Evolutionary conservation across 1,140 invertebrate species (phyloP).

Genomic region (Sarcophaga peregrina): DNA sequence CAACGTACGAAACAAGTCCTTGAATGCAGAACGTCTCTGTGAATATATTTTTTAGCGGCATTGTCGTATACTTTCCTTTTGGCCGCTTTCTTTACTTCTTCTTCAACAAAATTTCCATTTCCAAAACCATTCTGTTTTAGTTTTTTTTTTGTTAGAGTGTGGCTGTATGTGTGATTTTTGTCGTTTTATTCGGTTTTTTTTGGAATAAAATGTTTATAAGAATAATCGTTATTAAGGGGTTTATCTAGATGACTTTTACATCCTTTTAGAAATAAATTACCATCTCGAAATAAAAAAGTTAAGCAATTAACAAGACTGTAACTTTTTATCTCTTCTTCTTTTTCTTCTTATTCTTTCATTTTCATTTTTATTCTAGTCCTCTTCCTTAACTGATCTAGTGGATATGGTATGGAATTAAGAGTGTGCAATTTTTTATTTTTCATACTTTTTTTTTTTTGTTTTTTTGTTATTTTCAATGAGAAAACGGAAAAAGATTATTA

Average conservation of each 20-base stretch:
- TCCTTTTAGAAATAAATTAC: slow-evolving; percentile 30
- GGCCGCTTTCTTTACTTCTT: neutral
- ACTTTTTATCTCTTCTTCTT: slow-evolving; percentile 6
- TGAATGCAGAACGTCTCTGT: slow-evolving; percentile 2
- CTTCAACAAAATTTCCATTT: no score
- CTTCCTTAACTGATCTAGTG: neutral
- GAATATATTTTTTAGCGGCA: neutral
- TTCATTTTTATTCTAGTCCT: neutral
- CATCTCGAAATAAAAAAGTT: slow-evolving; percentile 23
- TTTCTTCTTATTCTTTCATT: neutral
- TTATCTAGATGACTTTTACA: slow-evolving; percentile 15
- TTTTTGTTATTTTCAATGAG: no score
- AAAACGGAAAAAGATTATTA: no score
- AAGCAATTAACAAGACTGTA: slow-evolving; percentile 31
- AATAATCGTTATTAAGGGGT: slow-evolving; percentile 15
- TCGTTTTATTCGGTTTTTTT: neutral
- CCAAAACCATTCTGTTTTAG: neutral
- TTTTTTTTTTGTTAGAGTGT: neutral
- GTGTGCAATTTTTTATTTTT: neutral
- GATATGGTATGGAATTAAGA: neutral
- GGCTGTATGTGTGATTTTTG: neutral
- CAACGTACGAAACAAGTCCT: slow-evolving; percentile 5
- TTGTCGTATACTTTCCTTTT: neutral
- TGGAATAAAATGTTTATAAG: neutral
- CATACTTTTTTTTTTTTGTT: no score